Evolutionary conservation across 2,797 vertebrate species (phyloP).

Genomic region (Gymnopithys bicolor): DNA sequence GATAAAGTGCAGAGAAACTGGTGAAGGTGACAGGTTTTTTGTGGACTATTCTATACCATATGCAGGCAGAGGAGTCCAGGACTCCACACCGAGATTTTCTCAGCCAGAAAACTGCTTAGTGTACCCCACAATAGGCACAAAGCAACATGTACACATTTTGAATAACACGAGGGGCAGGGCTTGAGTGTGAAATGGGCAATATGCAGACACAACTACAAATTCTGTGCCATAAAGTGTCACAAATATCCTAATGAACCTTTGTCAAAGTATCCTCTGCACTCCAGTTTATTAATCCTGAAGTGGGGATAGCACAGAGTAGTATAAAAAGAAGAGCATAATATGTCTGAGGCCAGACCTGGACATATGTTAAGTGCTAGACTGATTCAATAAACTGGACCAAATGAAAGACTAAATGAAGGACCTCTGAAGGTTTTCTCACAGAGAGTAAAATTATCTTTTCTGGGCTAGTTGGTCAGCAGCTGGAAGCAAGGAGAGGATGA

Average conservation of each 20-base stretch:
- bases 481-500: background rate
- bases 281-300: background rate
- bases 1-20: background rate
- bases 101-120: background rate
- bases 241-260: background rate
- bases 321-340: background rate
- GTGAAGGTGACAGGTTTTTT: background rate
- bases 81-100: background rate
- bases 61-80: background rate
- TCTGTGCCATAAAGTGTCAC: background rate
- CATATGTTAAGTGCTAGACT: background rate
- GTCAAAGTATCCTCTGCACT: background rate
- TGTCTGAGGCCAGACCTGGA: background rate
- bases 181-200: background rate
- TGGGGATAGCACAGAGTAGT: background rate
- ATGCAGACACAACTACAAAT: rapidly evolving
- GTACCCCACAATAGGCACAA: background rate
- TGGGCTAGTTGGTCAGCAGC: background rate
- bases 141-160: background rate
- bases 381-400: background rate
- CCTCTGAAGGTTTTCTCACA: background rate
- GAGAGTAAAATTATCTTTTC: background rate
- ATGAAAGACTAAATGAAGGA: background rate
- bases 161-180: background rate
- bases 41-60: background rate